Percentiles rank a stretch among this genome's conserved stretches.
Conservation (phyloP, 2,113 vertebrate species). For the Phrynocephalus versicolor region DNA sequence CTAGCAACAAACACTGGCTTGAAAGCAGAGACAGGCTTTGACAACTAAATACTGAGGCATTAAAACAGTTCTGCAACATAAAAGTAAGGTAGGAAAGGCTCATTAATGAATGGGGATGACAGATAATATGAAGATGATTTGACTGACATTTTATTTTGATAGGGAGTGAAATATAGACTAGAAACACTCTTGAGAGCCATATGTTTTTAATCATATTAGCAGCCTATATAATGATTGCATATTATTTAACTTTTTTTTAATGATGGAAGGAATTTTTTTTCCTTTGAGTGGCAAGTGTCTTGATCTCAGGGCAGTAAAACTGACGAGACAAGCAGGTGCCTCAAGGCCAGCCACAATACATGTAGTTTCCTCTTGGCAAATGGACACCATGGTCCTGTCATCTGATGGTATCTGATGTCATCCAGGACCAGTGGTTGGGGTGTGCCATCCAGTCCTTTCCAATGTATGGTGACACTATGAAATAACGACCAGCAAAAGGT, state of each 20-base stretch:
- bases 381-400: constrained; percentile 37
- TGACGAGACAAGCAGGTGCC: neutral
- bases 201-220: no score
- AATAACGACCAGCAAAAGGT: no score
- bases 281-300: no score
- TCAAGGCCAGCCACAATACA: constrained; percentile 1
- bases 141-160: constrained; percentile 6
- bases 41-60: neutral
- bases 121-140: constrained; percentile 13
- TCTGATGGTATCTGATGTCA: constrained; percentile 38
- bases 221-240: no score
- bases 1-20: neutral
- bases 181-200: constrained; percentile 18
- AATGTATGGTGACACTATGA: no score
- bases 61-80: neutral
- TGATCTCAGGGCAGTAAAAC: neutral
- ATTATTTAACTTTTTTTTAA: constrained; percentile 1
- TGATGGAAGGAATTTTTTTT: neutral
- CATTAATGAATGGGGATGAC: constrained; percentile 25
- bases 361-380: constrained; percentile 18
- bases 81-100: neutral
- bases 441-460: neutral
- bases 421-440: constrained; percentile 52
- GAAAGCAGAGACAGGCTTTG: neutral
- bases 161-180: constrained; percentile 32